Evolutionary conservation across 2,113 vertebrate species (phyloP).

Genomic region (Paracanthobrama guichenoti): DNA sequence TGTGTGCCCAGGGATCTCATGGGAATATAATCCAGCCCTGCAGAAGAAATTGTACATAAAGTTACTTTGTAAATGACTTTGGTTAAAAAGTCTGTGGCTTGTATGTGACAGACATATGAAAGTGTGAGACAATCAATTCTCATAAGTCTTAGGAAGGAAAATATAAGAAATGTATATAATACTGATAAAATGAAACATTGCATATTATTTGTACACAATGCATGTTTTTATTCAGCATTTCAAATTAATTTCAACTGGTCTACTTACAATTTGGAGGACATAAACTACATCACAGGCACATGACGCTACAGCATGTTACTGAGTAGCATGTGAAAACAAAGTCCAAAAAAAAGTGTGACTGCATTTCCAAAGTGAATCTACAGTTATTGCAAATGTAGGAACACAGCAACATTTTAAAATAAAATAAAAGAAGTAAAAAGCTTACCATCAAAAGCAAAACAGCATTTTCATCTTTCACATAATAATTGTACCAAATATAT

Average conservation of each 20-base stretch:
- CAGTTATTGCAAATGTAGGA: constrained; percentile 20
- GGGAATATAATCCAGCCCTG: background rate
- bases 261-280: constrained; percentile 63
- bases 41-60: background rate
- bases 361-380: constrained; percentile 10
- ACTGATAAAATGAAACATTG: background rate
- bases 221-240: constrained; percentile 69
- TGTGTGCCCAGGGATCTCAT: background rate
- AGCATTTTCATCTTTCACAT: constrained; percentile 29
- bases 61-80: background rate
- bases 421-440: background rate
- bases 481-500: constrained; percentile 19
- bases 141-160: background rate
- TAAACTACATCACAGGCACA: constrained; percentile 29
- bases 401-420: background rate
- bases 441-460: constrained; percentile 36
- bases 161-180: background rate
- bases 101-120: background rate
- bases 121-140: background rate
- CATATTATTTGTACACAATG: constrained; percentile 58
- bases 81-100: background rate
- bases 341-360: constrained; percentile 17
- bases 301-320: constrained; percentile 66
- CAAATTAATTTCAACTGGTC: constrained; percentile 70
- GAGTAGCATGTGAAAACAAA: constrained; percentile 32